Evolutionary conservation across 2,797 vertebrate genomes (phyloP), one percentile per base, ranked within the genome.

Genomic region (Lithobates sylvaticus): DNA sequence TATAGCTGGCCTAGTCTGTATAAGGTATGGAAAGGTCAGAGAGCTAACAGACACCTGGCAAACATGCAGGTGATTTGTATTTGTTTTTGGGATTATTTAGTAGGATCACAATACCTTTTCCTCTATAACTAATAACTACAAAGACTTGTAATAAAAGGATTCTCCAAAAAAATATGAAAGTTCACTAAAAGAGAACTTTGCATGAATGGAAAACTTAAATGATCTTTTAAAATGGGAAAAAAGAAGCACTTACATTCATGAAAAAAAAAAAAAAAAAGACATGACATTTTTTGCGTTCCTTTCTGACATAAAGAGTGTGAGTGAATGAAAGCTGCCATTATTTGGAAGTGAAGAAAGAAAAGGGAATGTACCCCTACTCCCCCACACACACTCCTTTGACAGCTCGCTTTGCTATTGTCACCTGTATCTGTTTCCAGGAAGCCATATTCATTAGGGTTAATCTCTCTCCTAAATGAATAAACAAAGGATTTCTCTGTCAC

Each of bases 281-380:
- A 72, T 92, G 93, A 96, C 96, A 96, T 98, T 96, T 96, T 96
- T 97, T 91, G 90, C 94, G 92, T 98, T 97, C 96, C 95, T 96
- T 91, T 87, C 88, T 83, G 93, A 94, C 95, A 96, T 95, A 84
- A 29, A 92, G 95, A 96, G 96, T 94, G 95, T 94, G 93, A 93
- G 90, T 90, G 92, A 88, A 89, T 95, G 96, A 97, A 97, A 96
- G 95, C 92, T 89, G 89, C 92, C 94, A 95, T 98, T 98, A 99
- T 99, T 98, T 97, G 92, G 89, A 97, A 95, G 97, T 97, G 98
- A 98, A 94, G 97, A 99, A 95, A 97, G 97, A 98, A 94, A 96
- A 93, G 94, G 91, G 92, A 96, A 95, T 95, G 94, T 92, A 91
- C 93, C 93, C 91, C 92, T 74, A 42, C 90, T 91, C 92, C 91